Conservation (phyloP, 2,797 vertebrate species). For the Potorous gilbertii region DNA sequence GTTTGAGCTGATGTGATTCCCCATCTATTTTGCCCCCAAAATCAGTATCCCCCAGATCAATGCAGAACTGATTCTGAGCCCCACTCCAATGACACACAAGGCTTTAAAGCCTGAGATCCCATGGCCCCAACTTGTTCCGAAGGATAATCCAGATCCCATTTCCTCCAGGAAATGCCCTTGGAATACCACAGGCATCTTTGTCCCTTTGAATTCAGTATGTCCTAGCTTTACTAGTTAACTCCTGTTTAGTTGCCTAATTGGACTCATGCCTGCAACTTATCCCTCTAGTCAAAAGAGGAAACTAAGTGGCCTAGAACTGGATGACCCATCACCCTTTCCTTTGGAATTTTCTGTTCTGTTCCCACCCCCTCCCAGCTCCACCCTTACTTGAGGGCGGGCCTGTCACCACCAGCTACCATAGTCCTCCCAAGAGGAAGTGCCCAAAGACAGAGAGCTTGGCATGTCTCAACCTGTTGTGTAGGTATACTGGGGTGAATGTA, state of each 20-base stretch:
- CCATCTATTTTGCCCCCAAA: not conserved
- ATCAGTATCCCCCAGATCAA: not conserved
- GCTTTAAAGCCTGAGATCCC: not conserved
- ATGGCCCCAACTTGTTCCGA: not conserved
- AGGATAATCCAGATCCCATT: not conserved
- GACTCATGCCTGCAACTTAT: not conserved
- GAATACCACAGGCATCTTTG: not conserved
- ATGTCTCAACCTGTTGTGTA: not conserved
- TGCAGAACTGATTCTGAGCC: not conserved
- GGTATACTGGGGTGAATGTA: not conserved
- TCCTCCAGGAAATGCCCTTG: not conserved
- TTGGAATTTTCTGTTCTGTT: not conserved
- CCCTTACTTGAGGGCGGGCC: not conserved
- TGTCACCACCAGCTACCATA: not conserved
- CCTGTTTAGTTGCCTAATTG: not conserved
- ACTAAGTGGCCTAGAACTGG: not conserved
- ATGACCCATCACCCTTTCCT: not conserved
- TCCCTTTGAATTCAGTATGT: not conserved
- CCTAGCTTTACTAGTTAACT: not conserved
- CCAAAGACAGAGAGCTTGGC: not conserved
- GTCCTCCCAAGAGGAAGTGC: constrained; percentile 25
- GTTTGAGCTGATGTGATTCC: not conserved
- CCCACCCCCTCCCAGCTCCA: not conserved
- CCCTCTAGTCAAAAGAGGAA: constrained; percentile 46
- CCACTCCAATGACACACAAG: not conserved